Percentiles rank a stretch among this genome's conserved stretches.
phyloP scores from a whole-genome alignment of 2,797 vertebrate genomes.

The Coendou prehensilis region DNA sequence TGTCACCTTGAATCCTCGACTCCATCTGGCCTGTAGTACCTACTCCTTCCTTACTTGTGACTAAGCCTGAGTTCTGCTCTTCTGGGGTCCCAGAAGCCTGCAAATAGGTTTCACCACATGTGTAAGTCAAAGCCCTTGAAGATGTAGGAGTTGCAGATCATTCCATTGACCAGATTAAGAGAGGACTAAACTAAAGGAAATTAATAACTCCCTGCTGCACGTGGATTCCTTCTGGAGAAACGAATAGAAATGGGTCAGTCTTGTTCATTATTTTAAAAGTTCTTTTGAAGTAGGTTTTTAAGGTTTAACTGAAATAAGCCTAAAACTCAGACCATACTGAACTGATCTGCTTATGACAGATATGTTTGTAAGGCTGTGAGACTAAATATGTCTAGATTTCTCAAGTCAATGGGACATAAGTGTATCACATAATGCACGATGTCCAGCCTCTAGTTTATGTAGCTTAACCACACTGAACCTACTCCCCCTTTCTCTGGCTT shows the following conservation, averaged over 20 bases:
- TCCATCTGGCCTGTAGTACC: neutral
- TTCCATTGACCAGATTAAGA: neutral
- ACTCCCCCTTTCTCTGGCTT: neutral
- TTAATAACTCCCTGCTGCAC: neutral
- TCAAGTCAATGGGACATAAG: neutral
- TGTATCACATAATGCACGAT: neutral
- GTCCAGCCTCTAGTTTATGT: neutral
- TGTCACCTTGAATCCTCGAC: neutral
- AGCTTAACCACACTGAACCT: neutral
- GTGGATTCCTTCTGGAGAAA: neutral
- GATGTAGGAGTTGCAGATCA: neutral
- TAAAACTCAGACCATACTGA: neutral
- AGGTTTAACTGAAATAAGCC: constrained; percentile 37
- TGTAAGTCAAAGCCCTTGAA: neutral
- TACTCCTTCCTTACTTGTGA: neutral
- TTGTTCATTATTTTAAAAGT: neutral
- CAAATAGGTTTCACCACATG: neutral
- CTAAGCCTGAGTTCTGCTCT: neutral
- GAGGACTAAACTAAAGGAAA: neutral
- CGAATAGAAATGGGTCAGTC: neutral
- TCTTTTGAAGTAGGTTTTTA: constrained; percentile 16
- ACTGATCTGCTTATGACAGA: neutral
- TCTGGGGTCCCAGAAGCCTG: neutral
- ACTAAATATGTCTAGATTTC: neutral
- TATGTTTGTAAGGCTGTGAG: neutral